Conservation (phyloP, 2,113 vertebrate genomes). For the Istiophorus platypterus region DNA sequence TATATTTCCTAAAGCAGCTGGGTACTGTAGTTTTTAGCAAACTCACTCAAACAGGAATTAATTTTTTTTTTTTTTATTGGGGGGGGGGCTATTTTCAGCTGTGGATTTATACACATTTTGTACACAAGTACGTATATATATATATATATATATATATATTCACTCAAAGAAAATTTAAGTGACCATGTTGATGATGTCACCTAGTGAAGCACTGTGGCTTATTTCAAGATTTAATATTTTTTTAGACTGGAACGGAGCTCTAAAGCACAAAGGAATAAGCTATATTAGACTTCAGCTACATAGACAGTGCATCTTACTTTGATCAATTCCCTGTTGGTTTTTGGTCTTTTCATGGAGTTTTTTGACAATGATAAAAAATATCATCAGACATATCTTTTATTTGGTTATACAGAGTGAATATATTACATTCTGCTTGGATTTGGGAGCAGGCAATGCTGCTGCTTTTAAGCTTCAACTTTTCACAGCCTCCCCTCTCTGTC, state of each 20-base stretch:
- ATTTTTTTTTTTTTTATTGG: no score
- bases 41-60: no score
- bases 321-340: neutral
- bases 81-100: no score
- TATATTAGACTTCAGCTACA: neutral
- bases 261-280: neutral
- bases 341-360: neutral
- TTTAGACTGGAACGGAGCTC: neutral
- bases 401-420: neutral
- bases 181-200: neutral
- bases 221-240: neutral
- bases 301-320: neutral
- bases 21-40: no score
- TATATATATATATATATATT: neutral
- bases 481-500: conserved; percentile 31
- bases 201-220: no score
- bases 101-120: neutral
- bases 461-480: conserved; percentile 23
- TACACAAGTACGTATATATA: neutral
- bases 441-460: neutral
- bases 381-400: neutral
- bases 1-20: no score
- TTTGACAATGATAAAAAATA: neutral
- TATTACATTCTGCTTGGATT: conserved; percentile 1
- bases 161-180: neutral